Percentiles rank a stretch among this genome's conserved stretches.
phyloP scores from a whole-genome alignment of 1,140 invertebrate genomes.

The Drosophila miranda region DNA sequence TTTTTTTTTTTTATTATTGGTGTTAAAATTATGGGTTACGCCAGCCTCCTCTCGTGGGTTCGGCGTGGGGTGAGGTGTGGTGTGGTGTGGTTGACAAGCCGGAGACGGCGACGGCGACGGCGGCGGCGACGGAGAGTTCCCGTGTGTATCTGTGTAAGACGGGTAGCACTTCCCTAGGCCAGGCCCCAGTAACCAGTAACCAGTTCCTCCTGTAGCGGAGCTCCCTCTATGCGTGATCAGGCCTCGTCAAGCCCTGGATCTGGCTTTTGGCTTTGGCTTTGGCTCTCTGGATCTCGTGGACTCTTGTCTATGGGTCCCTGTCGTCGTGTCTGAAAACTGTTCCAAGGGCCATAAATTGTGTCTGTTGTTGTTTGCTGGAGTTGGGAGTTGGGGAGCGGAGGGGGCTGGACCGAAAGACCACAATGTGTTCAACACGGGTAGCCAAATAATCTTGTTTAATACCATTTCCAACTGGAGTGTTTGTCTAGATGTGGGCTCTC shows the following conservation, averaged over 20 bases:
- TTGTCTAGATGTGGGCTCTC: conserved; percentile 13
- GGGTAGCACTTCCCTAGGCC: conserved; percentile 71
- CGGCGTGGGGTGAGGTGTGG: conserved; percentile 37
- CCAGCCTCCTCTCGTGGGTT: conserved; percentile 33
- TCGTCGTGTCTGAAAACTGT: conserved; percentile 71
- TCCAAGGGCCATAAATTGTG: conserved; percentile 76
- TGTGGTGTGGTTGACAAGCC: conserved; percentile 35
- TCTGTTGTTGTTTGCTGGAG: conserved; percentile 32
- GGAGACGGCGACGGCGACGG: background rate
- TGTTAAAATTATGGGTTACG: conserved; percentile 81
- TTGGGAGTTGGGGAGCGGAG: background rate
- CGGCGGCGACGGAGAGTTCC: background rate
- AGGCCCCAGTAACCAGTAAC: conserved; percentile 48
- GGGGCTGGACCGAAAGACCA: conserved; percentile 33
- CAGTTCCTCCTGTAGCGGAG: conserved; percentile 57
- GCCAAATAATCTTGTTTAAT: conserved; percentile 77
- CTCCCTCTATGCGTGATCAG: conserved; percentile 38
- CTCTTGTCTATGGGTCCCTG: conserved; percentile 33
- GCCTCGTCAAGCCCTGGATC: conserved; percentile 19
- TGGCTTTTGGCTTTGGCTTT: conserved; percentile 2
- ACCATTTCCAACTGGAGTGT: conserved; percentile 18
- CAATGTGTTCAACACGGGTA: conserved; percentile 73
- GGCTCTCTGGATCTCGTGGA: conserved; percentile 6
- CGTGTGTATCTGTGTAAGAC: conserved; percentile 67
- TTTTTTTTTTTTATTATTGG: conserved; percentile 73